Evolutionary conservation across 30 jellyfish, hydroid and myxozoan genomes (phyloP).

Genomic region (Aurelia aurita): DNA sequence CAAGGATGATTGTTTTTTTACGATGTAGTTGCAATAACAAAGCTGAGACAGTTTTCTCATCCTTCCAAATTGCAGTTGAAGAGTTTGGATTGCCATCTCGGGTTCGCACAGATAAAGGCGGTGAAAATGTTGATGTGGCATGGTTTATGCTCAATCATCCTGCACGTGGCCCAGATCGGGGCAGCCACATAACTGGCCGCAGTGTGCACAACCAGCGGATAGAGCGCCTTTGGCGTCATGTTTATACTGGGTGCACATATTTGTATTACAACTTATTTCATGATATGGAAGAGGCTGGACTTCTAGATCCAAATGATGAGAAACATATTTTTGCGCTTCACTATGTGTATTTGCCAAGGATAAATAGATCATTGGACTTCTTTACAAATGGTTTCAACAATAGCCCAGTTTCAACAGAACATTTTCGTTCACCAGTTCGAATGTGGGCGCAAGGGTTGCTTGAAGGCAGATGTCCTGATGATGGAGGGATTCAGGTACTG

Average conservation of each 20-base stretch:
- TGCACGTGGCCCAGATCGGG: slow-evolving; percentile 43
- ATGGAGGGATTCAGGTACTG: too few species aligned
- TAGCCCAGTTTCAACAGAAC: slow-evolving; percentile 27
- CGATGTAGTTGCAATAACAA: slow-evolving; percentile 28
- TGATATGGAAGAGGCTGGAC: slow-evolving; percentile 57
- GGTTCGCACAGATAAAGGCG: slow-evolving; percentile 65
- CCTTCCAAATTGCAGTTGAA: slow-evolving; percentile 38
- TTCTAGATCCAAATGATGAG: slow-evolving; percentile 49
- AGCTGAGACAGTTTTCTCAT: slow-evolving; percentile 28
- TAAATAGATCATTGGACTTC: background rate
- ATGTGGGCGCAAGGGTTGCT: too few species aligned
- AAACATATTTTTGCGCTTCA: background rate
- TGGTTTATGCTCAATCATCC: slow-evolving; percentile 41
- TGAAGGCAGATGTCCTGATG: too few species aligned
- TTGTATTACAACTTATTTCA: slow-evolving; percentile 42
- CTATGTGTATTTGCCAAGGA: slow-evolving; percentile 23
- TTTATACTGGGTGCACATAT: slow-evolving; percentile 41
- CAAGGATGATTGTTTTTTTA: slow-evolving; percentile 28
- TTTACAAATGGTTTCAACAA: slow-evolving; percentile 39
- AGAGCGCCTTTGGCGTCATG: slow-evolving; percentile 68
- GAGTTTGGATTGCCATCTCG: slow-evolving; percentile 57
- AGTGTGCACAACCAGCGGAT: slow-evolving; percentile 80
- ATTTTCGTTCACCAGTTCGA: background rate
- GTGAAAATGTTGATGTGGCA: slow-evolving; percentile 65
- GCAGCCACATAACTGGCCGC: slow-evolving; percentile 69